Base-by-base conservation (phyloP, 1,140 invertebrate genomes). In the Plodia interpunctella region DNA sequence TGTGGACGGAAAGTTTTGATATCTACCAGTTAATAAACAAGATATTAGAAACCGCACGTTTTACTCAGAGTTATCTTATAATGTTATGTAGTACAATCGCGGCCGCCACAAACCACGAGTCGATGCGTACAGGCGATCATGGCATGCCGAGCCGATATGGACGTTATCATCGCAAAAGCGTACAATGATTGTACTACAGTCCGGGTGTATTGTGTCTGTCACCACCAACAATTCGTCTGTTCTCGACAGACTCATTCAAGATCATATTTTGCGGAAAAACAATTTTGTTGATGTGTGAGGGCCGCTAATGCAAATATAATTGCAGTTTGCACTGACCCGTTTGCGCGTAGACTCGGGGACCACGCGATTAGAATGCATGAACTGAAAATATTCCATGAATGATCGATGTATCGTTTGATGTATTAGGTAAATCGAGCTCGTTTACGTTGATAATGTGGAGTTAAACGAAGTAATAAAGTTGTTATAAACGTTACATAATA, bases 1-100 rank as follows among this genome's bases (percentile, higher is more conserved):
- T 44, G 38, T 44, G n/a, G 38, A 17, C 38, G 38, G 38, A 44
- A 44, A 44, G n/a, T 44, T 44, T 44, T 44, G 38, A 44, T 44
- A 44, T 44, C 38, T 44, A 44, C 13, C 2, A 32, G 30, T 44
- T 15, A 15, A 44, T 44, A 44, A 44, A 44, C 38, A 44, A 44
- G 38, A 44, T 44, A 44, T 44, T 44, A 44, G 13, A 44, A 32
- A 44, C 15, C 38, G 38, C 38, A 44, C n/a, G 13, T 44, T 35
- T 35, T 35, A 3, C 32, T 35, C 32, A 13, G 32, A 35, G 13
- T 35, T 11, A 35, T 35, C 21, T 25, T 6, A 35, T 2, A 11
- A 1, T 5, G 8, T 35, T 35, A 9, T 11, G 8, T 35, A 5
- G 32, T 35, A 11, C 32, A 35, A 35, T 35, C 32, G 32, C 13